Evolutionary conservation across 2,113 vertebrate species (phyloP).

Genomic region (Epinephelus lanceolatus): DNA sequence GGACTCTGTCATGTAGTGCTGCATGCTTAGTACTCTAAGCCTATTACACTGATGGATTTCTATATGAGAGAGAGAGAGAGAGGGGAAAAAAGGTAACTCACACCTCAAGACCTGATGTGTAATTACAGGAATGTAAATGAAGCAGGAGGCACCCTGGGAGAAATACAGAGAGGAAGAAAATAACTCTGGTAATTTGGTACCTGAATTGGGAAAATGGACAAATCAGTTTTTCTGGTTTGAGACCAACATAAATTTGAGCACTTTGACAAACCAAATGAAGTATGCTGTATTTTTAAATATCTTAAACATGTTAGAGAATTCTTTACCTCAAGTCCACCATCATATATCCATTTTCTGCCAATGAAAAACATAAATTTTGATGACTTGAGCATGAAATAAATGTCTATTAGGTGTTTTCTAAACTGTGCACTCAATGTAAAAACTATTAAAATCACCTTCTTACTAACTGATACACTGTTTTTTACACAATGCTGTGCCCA

Average conservation of each 20-base stretch:
- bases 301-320: neutral
- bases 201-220: no score
- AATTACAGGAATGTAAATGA: conserved; percentile 32
- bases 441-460: neutral
- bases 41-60: conserved; percentile 45
- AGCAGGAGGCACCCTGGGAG: neutral
- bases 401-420: neutral
- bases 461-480: no score
- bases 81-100: conserved; percentile 18
- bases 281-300: neutral
- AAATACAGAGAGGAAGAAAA: neutral
- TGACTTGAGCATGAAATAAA: neutral
- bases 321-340: neutral
- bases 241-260: neutral
- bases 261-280: neutral
- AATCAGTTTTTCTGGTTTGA: no score
- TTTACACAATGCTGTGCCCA: neutral
- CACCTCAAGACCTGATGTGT: conserved; percentile 27
- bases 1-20: conserved; percentile 12
- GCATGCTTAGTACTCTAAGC: conserved; percentile 34
- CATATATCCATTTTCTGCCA: no score
- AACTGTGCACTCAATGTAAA: neutral
- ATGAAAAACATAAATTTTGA: neutral
- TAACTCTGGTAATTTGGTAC: neutral
- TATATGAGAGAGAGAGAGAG: neutral